Percentiles rank a stretch among this genome's conserved stretches.
These are phyloP conservation scores for Drosophila sechellia DNA, from an alignment of 1,140 invertebrate species.

Conservation along the genomic window DNA sequence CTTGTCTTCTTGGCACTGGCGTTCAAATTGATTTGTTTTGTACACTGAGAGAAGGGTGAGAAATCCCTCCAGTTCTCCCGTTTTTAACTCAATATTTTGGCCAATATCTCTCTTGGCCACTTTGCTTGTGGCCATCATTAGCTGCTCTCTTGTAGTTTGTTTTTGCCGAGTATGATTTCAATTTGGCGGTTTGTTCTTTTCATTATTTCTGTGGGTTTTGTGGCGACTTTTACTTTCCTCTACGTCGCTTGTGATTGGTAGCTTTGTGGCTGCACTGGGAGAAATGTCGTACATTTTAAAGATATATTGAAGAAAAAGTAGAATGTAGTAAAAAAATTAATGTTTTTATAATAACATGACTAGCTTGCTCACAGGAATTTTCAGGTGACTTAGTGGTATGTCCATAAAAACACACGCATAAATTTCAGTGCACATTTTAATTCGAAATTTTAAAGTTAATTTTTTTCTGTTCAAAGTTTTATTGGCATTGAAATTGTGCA, in stretches of 20 bases:
- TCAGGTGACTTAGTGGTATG: too few species aligned
- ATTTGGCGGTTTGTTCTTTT: constrained; percentile 23
- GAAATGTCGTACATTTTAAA: background rate
- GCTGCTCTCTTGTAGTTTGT: constrained; percentile 39
- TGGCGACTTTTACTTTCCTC: constrained; percentile 52
- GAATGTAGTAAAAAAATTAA: background rate
- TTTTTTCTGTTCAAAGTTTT: background rate
- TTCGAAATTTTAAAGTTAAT: background rate
- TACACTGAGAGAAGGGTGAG: constrained; percentile 16
- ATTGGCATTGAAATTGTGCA: constrained; percentile 24
- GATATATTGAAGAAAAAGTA: background rate
- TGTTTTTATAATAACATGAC: too few species aligned
- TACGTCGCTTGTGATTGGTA: background rate
- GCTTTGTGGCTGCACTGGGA: constrained; percentile 2
- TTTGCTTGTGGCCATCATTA: constrained; percentile 25
- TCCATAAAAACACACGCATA: background rate
- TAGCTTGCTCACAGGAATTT: too few species aligned
- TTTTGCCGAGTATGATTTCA: constrained; percentile 23
- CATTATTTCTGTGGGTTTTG: constrained; percentile 18
- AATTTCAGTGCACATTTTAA: background rate
- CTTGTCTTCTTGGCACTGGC: constrained; percentile 25
- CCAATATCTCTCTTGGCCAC: constrained; percentile 21
- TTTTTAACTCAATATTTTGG: background rate
- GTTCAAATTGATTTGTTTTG: constrained; percentile 71
- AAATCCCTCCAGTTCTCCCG: background rate